These are phyloP conservation scores for Delichon dasypus DNA, from an alignment of 2,797 vertebrate genomes.

Conservation along the genomic window DNA sequence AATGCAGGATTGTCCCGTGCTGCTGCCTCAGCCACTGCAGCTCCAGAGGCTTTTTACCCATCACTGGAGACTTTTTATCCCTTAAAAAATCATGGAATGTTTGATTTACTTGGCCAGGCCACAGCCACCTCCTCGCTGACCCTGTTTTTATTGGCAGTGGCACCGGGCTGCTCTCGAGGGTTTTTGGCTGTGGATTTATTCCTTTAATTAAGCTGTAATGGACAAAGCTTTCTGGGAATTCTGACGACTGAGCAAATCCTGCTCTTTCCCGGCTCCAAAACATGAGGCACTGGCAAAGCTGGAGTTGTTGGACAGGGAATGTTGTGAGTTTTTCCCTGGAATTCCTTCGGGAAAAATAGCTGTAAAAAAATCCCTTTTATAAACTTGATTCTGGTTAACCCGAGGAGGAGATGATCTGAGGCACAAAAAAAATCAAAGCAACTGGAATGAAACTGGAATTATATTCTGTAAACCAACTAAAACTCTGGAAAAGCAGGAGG, in stretches of 20 bases:
- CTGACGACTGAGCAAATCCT: background rate
- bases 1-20: rapidly evolving
- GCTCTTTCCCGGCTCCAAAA: background rate
- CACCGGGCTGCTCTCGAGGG: background rate
- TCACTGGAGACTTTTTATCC: background rate
- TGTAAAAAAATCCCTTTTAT: background rate
- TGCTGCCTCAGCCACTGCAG: rapidly evolving
- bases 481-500: background rate
- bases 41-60: background rate
- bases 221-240: background rate
- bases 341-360: background rate
- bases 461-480: background rate
- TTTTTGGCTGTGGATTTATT: background rate
- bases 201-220: background rate
- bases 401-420: background rate
- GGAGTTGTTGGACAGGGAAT: background rate
- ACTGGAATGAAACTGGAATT: background rate
- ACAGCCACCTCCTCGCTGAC: background rate
- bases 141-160: background rate
- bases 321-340: background rate
- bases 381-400: background rate
- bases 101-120: background rate
- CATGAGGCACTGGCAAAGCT: background rate
- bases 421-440: background rate
- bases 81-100: background rate